Evolutionary conservation across 2,797 vertebrate genomes (phyloP).

Genomic region (Lophura swinhoii): DNA sequence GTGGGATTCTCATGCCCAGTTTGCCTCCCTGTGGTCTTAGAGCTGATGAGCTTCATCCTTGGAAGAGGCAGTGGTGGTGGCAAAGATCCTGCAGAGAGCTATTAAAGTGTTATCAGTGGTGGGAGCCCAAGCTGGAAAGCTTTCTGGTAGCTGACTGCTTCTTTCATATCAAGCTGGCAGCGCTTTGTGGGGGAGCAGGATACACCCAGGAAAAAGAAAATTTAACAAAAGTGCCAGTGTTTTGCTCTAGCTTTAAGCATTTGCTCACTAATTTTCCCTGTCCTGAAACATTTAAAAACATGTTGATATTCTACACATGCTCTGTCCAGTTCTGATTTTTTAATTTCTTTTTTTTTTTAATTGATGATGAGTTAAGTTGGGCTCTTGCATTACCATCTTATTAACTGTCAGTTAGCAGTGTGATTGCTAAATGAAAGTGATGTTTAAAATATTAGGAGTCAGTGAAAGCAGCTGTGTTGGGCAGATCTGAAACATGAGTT

Average conservation of each 20-base stretch:
- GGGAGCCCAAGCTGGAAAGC: constrained; percentile 28
- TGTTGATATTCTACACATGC: neutral
- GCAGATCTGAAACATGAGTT: neutral
- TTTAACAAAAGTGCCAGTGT: neutral
- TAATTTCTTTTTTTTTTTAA: neutral
- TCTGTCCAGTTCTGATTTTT: neutral
- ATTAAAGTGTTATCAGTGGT: constrained; percentile 62
- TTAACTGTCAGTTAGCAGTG: neutral
- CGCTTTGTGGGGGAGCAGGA: neutral
- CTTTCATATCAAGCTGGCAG: constrained; percentile 37
- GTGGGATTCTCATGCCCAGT: constrained; percentile 67
- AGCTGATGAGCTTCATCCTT: constrained; percentile 65
- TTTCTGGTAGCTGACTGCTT: constrained; percentile 38
- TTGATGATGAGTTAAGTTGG: neutral
- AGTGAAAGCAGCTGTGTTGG: neutral
- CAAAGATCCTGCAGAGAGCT: constrained; percentile 71
- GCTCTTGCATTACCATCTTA: neutral
- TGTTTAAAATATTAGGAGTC: neutral
- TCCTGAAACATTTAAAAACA: neutral
- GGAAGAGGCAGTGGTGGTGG: constrained; percentile 62
- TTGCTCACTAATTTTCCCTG: neutral
- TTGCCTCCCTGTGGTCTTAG: constrained; percentile 57
- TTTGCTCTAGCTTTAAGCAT: neutral
- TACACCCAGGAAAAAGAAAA: neutral
- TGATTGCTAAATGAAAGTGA: neutral